Evolutionary conservation across 2,797 vertebrate species (phyloP), one percentile per base, ranked within the genome.

Genomic region (Triplophysa yarkandensis): DNA sequence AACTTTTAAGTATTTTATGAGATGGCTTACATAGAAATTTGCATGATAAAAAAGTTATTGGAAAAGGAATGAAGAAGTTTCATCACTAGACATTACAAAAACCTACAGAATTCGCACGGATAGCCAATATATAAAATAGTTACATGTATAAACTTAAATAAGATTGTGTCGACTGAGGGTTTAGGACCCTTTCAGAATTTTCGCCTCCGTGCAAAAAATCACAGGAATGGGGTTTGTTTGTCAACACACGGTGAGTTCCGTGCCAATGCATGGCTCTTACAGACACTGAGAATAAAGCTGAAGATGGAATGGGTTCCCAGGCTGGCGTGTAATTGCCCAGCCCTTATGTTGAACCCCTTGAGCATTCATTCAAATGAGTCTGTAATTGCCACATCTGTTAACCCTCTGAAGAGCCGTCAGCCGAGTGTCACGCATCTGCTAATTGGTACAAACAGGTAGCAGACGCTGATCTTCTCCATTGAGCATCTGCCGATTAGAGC

Each of bases 361-460:
- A 93, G 88, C 88, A 89, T 88, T 88, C 85, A 88, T 94, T 93
- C 91, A 93, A 94, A 93, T 92, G 89, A 93, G 90, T 88, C 89
- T 88, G 90, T 94, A 91, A 94, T 95, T 95, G 94, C 90, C 88
- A 87, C 92, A 92, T 94, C 92, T 94, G 86, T 95, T 94, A 95
- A 93, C 93, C 88, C 89, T 83, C 85, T 89, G 90, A 92, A 92
- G 88, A 92, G 81, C 88, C 81, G 87, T 87, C 87, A 85, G 83
- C 68, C 81, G 86, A 81, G 85, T 85, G 86, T 89, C 89, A 87
- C 84, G 85, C 86, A 85, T 81, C 85, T 86, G 85, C 84, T 94
- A 88, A 92, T 92, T 90, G 87, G 86, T 87, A 91, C 91, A 90
- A 92, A 89, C 90, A 90, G 87, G 89, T 89, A 88, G 84, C 90